Percentiles rank a stretch among this genome's conserved stretches.
These are phyloP conservation scores for Rhagoletis pomonella DNA, from an alignment of 1,140 invertebrate genomes.

Conservation along the genomic window DNA sequence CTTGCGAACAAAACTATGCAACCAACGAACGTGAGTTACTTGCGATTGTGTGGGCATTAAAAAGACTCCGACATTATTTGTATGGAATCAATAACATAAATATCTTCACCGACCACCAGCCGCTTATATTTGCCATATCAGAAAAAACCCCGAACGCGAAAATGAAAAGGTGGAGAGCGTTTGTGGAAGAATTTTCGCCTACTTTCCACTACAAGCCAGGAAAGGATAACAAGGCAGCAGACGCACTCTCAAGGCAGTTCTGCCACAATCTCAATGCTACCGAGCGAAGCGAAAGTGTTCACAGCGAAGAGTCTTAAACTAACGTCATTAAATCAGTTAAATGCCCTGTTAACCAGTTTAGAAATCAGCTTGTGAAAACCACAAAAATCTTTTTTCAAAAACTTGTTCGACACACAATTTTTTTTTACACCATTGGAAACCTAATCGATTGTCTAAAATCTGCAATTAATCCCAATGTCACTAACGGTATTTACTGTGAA, in stretches of 20 bases:
- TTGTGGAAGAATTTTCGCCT: no score
- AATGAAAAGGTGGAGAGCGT: no score
- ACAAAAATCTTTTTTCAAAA: slow-evolving; percentile 8
- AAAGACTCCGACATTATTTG: no score
- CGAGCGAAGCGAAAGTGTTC: neutral
- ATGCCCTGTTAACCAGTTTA: neutral
- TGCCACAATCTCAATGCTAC: slow-evolving; percentile 48
- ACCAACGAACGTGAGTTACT: slow-evolving; percentile 48
- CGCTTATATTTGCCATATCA: no score
- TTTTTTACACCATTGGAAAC: neutral
- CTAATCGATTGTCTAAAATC: neutral
- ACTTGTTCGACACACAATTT: slow-evolving; percentile 23
- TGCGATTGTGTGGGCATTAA: no score
- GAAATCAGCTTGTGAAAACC: neutral
- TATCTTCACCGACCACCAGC: no score
- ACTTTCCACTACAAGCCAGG: no score
- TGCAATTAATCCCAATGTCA: slow-evolving; percentile 17
- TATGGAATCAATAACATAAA: no score
- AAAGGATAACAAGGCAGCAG: no score
- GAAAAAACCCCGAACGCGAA: no score
- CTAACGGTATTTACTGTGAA: slow-evolving; percentile 6
- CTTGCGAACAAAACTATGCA: slow-evolving; percentile 48
- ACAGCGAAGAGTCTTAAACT: slow-evolving; percentile 3
- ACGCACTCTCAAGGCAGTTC: slow-evolving; percentile 19
- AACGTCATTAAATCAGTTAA: slow-evolving; percentile 32